Percentiles rank a stretch among this genome's conserved stretches.
Evolutionary conservation across 2,888 invertebrate genomes (phyloP).

Genomic region (Bombylius major): DNA sequence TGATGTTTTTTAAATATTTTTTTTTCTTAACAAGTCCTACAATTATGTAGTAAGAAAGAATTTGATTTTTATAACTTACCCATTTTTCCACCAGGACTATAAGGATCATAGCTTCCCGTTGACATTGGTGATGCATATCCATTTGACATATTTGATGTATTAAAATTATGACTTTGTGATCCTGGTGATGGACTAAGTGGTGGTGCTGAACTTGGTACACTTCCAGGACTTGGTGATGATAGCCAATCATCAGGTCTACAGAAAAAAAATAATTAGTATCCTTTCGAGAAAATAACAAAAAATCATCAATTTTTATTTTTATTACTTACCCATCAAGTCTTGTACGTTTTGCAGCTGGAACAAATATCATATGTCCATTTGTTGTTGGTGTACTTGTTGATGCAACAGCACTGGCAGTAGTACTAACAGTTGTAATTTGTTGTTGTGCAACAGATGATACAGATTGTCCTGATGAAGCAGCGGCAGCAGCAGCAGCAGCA

Average conservation of each 20-base stretch:
- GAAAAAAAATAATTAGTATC: neutral
- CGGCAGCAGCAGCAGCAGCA: slow-evolving; percentile 7
- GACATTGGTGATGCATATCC: slow-evolving; percentile 80
- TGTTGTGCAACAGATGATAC: slow-evolving; percentile 32
- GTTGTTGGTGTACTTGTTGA: slow-evolving; percentile 26
- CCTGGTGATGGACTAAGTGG: slow-evolving; percentile 56
- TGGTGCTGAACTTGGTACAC: slow-evolving; percentile 44
- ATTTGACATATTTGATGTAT: slow-evolving; percentile 39
- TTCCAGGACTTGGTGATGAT: slow-evolving; percentile 46
- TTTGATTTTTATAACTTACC: slow-evolving; percentile 44
- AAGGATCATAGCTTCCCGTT: slow-evolving; percentile 78
- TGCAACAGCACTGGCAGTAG: slow-evolving; percentile 8
- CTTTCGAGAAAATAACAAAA: neutral
- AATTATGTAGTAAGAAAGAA: no score
- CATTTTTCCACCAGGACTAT: slow-evolving; percentile 80
- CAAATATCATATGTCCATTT: slow-evolving; percentile 34
- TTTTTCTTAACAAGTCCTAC: no score
- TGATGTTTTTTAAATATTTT: no score
- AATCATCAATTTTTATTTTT: neutral
- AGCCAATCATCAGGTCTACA: slow-evolving; percentile 46
- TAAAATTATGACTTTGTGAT: slow-evolving; percentile 39
- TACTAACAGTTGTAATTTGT: slow-evolving; percentile 5
- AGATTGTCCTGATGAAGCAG: slow-evolving; percentile 17
- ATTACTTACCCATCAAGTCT: slow-evolving; percentile 35
- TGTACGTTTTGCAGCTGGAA: slow-evolving; percentile 40